Evolutionary conservation across 1,140 invertebrate species (phyloP).

Genomic region (Atta cephalotes): DNA sequence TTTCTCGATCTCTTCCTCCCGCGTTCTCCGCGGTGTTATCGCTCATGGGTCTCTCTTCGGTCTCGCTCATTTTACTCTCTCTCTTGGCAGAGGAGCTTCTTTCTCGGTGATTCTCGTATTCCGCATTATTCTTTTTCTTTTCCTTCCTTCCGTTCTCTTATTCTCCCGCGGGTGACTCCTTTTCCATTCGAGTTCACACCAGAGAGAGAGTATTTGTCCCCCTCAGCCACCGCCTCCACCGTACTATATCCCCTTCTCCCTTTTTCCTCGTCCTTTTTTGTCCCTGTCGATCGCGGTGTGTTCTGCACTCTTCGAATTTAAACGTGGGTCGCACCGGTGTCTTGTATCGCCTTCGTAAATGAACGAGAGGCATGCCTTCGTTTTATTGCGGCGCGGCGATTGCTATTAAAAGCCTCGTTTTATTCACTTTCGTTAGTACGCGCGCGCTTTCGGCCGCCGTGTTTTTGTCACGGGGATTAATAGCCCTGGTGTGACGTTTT

Average conservation of each 20-base stretch:
- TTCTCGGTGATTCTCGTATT: constrained; percentile 44
- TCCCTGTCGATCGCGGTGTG: constrained; percentile 74
- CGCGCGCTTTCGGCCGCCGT: constrained; percentile 29
- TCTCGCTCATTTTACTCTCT: constrained; percentile 70
- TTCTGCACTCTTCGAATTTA: constrained; percentile 76
- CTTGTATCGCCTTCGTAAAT: constrained; percentile 73
- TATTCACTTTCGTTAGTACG: constrained; percentile 47
- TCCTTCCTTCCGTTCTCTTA: constrained; percentile 55
- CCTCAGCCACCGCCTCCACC: neutral
- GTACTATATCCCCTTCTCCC: neutral
- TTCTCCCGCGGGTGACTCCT: constrained; percentile 70
- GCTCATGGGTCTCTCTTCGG: constrained; percentile 62
- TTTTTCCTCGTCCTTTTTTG: constrained; percentile 54
- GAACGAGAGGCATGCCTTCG: constrained; percentile 64
- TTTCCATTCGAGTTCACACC: constrained; percentile 71
- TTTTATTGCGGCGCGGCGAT: constrained; percentile 66
- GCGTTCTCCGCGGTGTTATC: constrained; percentile 73
- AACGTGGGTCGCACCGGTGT: constrained; percentile 70
- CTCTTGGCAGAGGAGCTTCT: constrained; percentile 24
- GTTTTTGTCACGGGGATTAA: constrained; percentile 54
- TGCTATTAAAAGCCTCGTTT: constrained; percentile 65
- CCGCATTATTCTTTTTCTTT: constrained; percentile 58
- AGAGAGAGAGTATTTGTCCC: constrained; percentile 41
- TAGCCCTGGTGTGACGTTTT: constrained; percentile 37
- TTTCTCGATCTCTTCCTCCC: constrained; percentile 67